Evolutionary conservation across 1,140 invertebrate genomes (phyloP), one percentile per base, ranked within the genome.

Genomic region (Ectropis grisescens): DNA sequence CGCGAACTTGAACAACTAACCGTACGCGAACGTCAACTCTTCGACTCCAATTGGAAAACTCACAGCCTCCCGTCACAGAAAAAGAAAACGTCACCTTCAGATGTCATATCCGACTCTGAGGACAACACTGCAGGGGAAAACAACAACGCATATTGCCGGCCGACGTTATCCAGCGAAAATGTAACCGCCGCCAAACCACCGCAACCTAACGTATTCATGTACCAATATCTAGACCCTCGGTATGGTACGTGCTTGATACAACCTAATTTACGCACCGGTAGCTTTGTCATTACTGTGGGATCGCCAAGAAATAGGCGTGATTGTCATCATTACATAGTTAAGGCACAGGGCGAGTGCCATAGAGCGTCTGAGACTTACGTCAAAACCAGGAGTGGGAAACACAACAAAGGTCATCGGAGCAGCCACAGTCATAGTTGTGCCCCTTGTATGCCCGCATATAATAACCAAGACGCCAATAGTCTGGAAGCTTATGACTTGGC

Each of bases 41-140:
- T 93, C 3, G 90, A 93, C 84, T 88, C 91, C 13, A 91, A 93
- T 74, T 93, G 92, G 91, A 94, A 93, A 75, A 94, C 92, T 1
- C 92, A 93, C 61, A 93, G 91, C 65, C 69, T 94, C 41, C 92
- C 92, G 33, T 92, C 92, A 1, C 84, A 92, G 29, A 93, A 93
- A 60, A 90, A 93, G 71, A 87, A 86, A 44, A 83, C 84, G 7
- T 85, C 81, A 1, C 81, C 82, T 14, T 76, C 70, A 0, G 79
- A 82, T 33, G 78, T 82, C 11, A 72, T 57, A 11, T 80, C 75
- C 2, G 72, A 80, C 47, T 42, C 52, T 49, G 69, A 68, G 40
- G 64, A 79, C 26, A 70, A 61, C 29, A 65, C 57, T 29, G 19
- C 72, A 13, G 41, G 45, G 24, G 72, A 69, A 34, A 51, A 62